Percentiles rank a stretch among this genome's conserved stretches.
phyloP scores from a whole-genome alignment of 1,140 invertebrate genomes.

The Thaumatotibia leucotreta region DNA sequence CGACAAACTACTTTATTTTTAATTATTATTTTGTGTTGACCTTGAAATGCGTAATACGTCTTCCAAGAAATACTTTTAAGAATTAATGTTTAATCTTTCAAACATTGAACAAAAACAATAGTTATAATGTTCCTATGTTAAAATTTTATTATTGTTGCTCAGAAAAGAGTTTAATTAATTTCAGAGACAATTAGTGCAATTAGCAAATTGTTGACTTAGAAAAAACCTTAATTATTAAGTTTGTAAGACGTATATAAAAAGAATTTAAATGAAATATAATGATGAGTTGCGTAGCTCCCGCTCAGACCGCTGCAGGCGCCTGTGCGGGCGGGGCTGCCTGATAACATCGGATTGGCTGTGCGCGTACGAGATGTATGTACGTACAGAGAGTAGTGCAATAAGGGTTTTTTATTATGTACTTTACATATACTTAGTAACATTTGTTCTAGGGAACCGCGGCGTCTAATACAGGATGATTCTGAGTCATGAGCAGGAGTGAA shows the following conservation, averaged over 20 bases:
- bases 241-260: conserved; percentile 6
- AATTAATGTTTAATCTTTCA: background rate
- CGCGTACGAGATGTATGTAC: no score
- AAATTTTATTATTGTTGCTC: conserved; percentile 15
- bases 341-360: no score
- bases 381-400: no score
- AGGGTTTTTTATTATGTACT: no score
- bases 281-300: background rate
- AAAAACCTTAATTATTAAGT: conserved; percentile 5
- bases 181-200: conserved; percentile 8
- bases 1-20: conserved; percentile 21
- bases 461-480: no score
- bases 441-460: background rate
- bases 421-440: background rate
- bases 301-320: no score
- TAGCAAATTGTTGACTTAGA: conserved; percentile 8
- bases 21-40: conserved; percentile 17
- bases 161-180: conserved; percentile 12
- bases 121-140: background rate
- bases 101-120: background rate
- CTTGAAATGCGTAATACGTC: conserved; percentile 19
- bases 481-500: no score
- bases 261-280: conserved; percentile 1
- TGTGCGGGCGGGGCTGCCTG: no score
- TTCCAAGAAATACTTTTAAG: conserved; percentile 2